Conservation (phyloP, 2,888 invertebrate genomes). For the Troilus luridus region DNA sequence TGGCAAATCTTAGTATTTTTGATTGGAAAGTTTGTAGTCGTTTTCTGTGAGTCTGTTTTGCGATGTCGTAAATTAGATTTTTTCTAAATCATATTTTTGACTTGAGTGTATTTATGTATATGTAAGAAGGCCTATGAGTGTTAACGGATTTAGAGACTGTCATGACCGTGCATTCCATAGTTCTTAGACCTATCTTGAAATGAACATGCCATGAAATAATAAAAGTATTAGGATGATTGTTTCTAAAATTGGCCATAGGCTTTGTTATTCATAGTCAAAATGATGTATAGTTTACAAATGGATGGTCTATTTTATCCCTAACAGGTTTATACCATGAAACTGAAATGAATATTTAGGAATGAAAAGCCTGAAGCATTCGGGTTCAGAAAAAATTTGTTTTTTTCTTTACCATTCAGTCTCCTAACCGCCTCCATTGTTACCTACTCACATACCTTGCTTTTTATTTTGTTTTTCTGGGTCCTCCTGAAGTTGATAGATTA, state of each 20-base stretch:
- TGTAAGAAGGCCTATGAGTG: no score
- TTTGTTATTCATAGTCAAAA: neutral
- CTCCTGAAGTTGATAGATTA: constrained; percentile 13
- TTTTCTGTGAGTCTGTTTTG: no score
- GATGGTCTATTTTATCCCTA: neutral
- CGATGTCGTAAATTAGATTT: no score
- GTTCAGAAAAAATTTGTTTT: neutral
- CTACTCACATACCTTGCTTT: neutral
- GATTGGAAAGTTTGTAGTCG: no score
- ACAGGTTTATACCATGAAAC: neutral
- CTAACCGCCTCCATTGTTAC: constrained; percentile 9
- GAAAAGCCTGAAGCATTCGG: neutral
- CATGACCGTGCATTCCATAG: neutral
- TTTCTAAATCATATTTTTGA: no score
- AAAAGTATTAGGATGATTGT: no score
- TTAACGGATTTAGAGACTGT: no score
- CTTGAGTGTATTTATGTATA: no score
- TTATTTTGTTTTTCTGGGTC: neutral
- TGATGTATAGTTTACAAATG: constrained; percentile 1
- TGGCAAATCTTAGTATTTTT: no score
- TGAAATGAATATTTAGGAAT: neutral
- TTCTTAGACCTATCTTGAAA: neutral
- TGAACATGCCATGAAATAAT: neutral
- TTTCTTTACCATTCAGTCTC: neutral
- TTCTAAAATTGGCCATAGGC: no score